Evolutionary conservation across 2,113 vertebrate genomes (phyloP), one percentile per base, ranked within the genome.

Genomic region (Crotalus helleri): DNA sequence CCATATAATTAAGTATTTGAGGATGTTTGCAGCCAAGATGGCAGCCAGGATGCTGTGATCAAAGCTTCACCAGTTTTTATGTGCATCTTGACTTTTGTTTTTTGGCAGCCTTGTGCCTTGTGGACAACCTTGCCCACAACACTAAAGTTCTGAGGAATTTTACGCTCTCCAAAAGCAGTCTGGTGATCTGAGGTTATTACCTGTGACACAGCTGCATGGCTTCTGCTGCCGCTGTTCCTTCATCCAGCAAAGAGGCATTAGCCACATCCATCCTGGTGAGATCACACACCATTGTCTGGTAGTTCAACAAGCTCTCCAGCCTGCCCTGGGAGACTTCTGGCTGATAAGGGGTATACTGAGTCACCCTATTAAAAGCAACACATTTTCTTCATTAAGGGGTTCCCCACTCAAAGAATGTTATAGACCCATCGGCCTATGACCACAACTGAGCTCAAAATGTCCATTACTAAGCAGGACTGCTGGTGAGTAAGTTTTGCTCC

Each of bases 181-280:
- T 92, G 57, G 17, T 61, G 0, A 46, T 92, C 89, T 89, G 85
- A 92, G 29, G 23, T n/a, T 8, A 93, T 92, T 95, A 99, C 99
- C 99, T 99, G 98, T 99, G 97, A 93, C 99, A 99, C n/a, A 99
- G 97, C 92, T 99, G 99, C 99, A 99, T 99, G 2, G 99, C 99
- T 96, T 99, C 99, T 4, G 99, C 99, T 3, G 99, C 99, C 1
- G 99, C 99, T 0, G 99, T 99, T 0, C 98, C 99, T 95, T 99
- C 99, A 54, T 99, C 99, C 59, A 99, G 96, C 94, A 99, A 96
- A 2, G 99, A 99, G 0, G 99, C 99, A 0, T 99, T 99, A 91
- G 99, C 98, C 88, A 99, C 98, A 53, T 98, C 98, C 98, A 99
- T 97, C 85, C 98, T 98, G 3, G 99, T 99, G 95, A 99, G 97